phyloP scores from a whole-genome alignment of 2,888 invertebrate genomes.

The Tubiluchus corallicola region DNA sequence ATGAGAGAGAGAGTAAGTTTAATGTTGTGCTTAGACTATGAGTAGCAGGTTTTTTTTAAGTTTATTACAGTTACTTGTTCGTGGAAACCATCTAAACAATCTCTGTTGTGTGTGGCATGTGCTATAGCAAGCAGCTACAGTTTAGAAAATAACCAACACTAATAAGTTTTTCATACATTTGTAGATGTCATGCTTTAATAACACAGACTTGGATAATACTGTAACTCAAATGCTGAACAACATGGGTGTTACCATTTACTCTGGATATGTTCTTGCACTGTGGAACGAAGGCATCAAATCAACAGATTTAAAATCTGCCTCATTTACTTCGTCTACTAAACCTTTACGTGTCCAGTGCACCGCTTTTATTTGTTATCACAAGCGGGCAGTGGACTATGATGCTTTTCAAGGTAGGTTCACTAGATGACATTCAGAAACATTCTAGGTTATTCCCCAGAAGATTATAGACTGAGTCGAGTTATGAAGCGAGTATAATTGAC shows the following conservation, averaged over 20 bases:
- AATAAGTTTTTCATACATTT: too few species aligned
- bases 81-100: too few species aligned
- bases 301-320: slow-evolving; percentile 16
- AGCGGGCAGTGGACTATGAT: slow-evolving; percentile 22
- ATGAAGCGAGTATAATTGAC: too few species aligned
- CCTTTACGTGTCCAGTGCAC: slow-evolving; percentile 20
- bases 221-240: slow-evolving; percentile 17
- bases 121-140: too few species aligned
- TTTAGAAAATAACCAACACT: too few species aligned
- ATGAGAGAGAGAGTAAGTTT: too few species aligned
- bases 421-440: background rate
- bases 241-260: slow-evolving; percentile 20
- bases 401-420: slow-evolving; percentile 22
- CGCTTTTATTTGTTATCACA: slow-evolving; percentile 25
- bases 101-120: too few species aligned
- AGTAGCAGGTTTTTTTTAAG: too few species aligned
- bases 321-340: slow-evolving; percentile 19
- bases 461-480: too few species aligned
- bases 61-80: too few species aligned
- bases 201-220: slow-evolving; percentile 20
- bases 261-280: slow-evolving; percentile 21
- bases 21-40: too few species aligned
- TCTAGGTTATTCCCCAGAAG: too few species aligned
- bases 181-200: slow-evolving; percentile 24
- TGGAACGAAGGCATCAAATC: slow-evolving; percentile 20